Evolutionary conservation across 2,113 vertebrate genomes (phyloP), one percentile per base, ranked within the genome.

Genomic region (Neolamprologus falcicula): DNA sequence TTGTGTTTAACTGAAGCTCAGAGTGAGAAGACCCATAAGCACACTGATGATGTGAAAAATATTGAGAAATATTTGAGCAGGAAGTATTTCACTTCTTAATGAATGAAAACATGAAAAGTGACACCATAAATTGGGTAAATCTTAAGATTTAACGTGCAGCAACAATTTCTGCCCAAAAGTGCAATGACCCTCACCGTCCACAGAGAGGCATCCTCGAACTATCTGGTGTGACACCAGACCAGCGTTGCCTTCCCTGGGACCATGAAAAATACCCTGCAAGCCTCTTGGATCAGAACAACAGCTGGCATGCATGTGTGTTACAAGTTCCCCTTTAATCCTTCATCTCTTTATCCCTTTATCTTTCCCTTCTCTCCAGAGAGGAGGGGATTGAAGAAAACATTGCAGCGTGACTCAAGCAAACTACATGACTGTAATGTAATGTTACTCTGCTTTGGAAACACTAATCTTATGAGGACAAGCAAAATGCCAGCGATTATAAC

Each of bases 191-290:
- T 17, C 31, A 52, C 3, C 31, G 16, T 85, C 96, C 96, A 96
- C 96, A 87, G 2, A 91, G 96, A 59, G 96, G 95, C 95, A 80
- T 79, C 59, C 4, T 93, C 86, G 24, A 47, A 68, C 90, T 83
- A 79, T 79, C 66, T 90, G 3, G 54, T 16, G n/a, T 53, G 10
- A 68, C 85, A 45, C 59, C 37, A 87, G 50, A 57, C 13, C 24
- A 78, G 63, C 50, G 6, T 26, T 4, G 26, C 12, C 31, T 76
- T 85, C 8, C 59, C 19, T 71, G 31, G 68, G 55, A 21, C 71
- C 83, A 80, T 66, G 83, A 94, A 92, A 92, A 92, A 85, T 45
- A 76, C 40, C 19, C 19, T 3, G 5, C 88, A 88, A 92, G 84
- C 86, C 78, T 52, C 59, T 10, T 50, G 89, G 82, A 90, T 93